Evolutionary conservation across 2,888 invertebrate genomes (phyloP), one percentile per base, ranked within the genome.

Genomic region (Orthosia gothica): DNA sequence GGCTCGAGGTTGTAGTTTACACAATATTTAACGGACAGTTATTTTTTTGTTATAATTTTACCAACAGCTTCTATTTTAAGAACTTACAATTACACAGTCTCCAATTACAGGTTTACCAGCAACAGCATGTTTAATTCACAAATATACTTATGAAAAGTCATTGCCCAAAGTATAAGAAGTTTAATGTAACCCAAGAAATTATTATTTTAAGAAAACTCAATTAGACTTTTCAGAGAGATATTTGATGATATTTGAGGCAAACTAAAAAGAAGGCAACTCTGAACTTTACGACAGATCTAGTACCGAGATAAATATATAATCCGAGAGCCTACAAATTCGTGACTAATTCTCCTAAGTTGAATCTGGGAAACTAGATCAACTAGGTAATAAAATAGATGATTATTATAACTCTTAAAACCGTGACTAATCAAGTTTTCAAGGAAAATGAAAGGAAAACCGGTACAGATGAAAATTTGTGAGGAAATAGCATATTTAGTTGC

Each of bases 371-470:
- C 63, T 59, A 52, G 52, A 55, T 20, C 40, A 54, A 64, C 26
- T 16, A 45, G 11, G 49, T 13, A 55, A 65, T 70, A 65, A 77
- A 82, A 50, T 15, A 52, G 32, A 26, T 13, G 13, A 15, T 11
- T 58, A 18, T 26, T 32, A 47, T 50, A 47, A 59, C 9, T 52
- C 0, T 7, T 1, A 45, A n/a, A 74, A 57, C 7, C 49, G 3
- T 23, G 55, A 49, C 20, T 52, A 49, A 79, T 49, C 12, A 62
- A 57, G 47, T 67, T 79, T 65, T 74, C 83, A 83, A 83, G 70
- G 67, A 64, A 83, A 79, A 83, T 26, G 50, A 79, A 83, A 59
- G 83, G 74, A 58, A 70, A 74, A 52, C 57, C 16, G 18, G 61
- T 59, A 45, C 40, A 52, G 3, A 63, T 71, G 67, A 61, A 68